Conservation (phyloP, 1,140 invertebrate species). For the Polypedilum pembai region DNA sequence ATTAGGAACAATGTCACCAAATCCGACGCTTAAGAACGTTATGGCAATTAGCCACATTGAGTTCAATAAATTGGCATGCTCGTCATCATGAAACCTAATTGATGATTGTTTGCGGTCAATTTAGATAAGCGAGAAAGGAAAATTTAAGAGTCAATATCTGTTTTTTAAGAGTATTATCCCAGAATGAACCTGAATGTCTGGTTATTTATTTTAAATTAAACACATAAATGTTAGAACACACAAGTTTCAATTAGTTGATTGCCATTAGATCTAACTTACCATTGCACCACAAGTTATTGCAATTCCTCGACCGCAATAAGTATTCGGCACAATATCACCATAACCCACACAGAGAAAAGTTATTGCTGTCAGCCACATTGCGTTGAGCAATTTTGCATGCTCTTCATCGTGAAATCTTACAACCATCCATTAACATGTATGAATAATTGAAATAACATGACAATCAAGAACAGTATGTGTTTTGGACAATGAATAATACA, state of each 20-base stretch:
- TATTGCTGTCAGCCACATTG: slow-evolving; percentile 98
- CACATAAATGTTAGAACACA: background rate
- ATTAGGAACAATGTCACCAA: slow-evolving; percentile 87
- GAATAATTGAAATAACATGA: too few species aligned
- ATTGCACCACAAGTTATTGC: slow-evolving; percentile 97
- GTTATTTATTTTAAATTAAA: background rate
- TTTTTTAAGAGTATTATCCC: background rate
- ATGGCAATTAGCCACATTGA: slow-evolving; percentile 90
- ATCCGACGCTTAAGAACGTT: slow-evolving; percentile 74
- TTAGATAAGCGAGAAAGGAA: background rate
- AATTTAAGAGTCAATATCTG: background rate
- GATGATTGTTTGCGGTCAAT: background rate
- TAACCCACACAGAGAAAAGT: slow-evolving; percentile 98
- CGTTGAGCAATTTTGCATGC: slow-evolving; percentile 94
- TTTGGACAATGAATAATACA: too few species aligned
- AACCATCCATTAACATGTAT: too few species aligned
- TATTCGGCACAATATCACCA: slow-evolving; percentile 99
- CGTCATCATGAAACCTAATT: slow-evolving; percentile 73
- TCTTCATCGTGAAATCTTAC: slow-evolving; percentile 89
- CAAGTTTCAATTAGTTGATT: background rate
- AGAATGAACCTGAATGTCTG: background rate
- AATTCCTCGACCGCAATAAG: slow-evolving; percentile 96
- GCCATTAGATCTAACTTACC: slow-evolving; percentile 59
- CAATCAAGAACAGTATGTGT: too few species aligned
- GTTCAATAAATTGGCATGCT: slow-evolving; percentile 84